Evolutionary conservation across 2,113 vertebrate genomes (phyloP).

Genomic region (Lepisosteus oculatus): DNA sequence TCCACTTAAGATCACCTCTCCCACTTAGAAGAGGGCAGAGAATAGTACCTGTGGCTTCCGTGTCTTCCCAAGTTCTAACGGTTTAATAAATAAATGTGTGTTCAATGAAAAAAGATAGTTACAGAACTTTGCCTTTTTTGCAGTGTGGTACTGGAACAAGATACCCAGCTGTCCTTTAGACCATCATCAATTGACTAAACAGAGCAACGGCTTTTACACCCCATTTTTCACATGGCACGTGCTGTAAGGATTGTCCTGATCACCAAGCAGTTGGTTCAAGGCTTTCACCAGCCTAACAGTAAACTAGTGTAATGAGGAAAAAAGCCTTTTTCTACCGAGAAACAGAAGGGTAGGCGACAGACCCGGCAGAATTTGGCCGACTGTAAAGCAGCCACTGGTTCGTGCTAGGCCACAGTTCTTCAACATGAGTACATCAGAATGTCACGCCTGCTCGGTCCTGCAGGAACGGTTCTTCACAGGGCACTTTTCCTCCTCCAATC

Average conservation of each 20-base stretch:
- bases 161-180: background rate
- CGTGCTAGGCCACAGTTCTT: background rate
- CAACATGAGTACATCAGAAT: background rate
- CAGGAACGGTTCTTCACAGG: too few relatives aligned
- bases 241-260: background rate
- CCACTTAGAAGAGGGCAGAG: background rate
- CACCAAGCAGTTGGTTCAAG: background rate
- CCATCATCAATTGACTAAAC: background rate
- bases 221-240: too few relatives aligned
- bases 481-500: too few relatives aligned
- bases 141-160: background rate
- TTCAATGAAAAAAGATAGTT: too few relatives aligned
- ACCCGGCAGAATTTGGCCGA: background rate
- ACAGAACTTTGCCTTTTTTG: too few relatives aligned
- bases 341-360: background rate
- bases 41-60: background rate
- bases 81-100: too few relatives aligned
- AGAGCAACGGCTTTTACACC: background rate
- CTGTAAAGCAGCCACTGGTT: background rate
- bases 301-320: background rate
- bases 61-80: too few relatives aligned
- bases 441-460: too few relatives aligned
- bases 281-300: background rate
- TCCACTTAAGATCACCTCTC: constrained; percentile 22
- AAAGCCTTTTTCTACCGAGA: background rate